These are phyloP conservation scores for Sialia sialis DNA, from an alignment of 2,113 vertebrate species.

Conservation along the genomic window DNA sequence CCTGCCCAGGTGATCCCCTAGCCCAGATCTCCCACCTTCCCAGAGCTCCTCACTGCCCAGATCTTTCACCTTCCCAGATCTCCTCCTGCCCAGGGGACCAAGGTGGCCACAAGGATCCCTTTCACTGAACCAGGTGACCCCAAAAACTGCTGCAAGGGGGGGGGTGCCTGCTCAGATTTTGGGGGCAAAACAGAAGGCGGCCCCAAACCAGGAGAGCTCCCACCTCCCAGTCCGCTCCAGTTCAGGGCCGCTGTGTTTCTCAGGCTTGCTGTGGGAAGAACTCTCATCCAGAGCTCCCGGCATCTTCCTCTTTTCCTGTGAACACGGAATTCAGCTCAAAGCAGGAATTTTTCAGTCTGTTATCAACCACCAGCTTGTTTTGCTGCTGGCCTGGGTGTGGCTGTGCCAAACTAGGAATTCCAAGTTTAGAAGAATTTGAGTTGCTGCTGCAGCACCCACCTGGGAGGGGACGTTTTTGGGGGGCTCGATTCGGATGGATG, in stretches of 20 bases:
- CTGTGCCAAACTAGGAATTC: neutral
- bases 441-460: slow-evolving; percentile 32
- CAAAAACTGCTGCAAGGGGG: neutral
- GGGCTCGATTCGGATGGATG: slow-evolving; percentile 94
- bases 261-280: slow-evolving; percentile 75
- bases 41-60: no score
- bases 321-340: neutral
- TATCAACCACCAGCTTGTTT: neutral
- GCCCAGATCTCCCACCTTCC: neutral
- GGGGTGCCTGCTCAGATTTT: neutral
- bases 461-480: slow-evolving; percentile 94
- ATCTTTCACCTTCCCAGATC: no score
- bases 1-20: neutral
- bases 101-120: fast-evolving
- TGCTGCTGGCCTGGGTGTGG: neutral
- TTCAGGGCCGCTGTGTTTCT: slow-evolving; percentile 87
- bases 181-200: neutral
- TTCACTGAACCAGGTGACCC: neutral
- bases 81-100: neutral
- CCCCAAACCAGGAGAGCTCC: neutral
- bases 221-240: slow-evolving; percentile 93
- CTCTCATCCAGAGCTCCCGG: slow-evolving; percentile 78
- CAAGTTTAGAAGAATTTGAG: neutral
- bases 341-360: neutral
- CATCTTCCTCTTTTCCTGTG: slow-evolving; percentile 89